Evolutionary conservation across 2,888 invertebrate genomes (phyloP).

Genomic region (Thereva unica): DNA sequence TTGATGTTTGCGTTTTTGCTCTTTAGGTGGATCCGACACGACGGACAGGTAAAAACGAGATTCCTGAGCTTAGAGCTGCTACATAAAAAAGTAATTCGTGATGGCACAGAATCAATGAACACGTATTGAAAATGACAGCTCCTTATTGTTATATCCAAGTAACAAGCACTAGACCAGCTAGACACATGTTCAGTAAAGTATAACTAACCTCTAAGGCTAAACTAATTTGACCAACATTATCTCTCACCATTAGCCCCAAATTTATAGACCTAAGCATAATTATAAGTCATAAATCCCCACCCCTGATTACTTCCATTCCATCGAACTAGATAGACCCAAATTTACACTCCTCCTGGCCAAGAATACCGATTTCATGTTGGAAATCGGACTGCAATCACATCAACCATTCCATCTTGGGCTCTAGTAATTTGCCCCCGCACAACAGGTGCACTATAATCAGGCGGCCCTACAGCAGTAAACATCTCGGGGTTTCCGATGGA

Average conservation of each 20-base stretch:
- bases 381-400: constrained; percentile 19
- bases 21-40: too few species aligned
- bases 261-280: constrained; percentile 19
- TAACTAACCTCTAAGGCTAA: too few species aligned
- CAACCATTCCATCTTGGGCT: not conserved
- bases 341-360: not conserved
- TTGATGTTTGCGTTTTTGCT: too few species aligned
- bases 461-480: constrained; percentile 4
- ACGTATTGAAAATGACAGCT: too few species aligned
- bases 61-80: too few species aligned
- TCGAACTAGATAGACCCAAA: constrained; percentile 13
- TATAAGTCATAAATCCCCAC: constrained; percentile 20
- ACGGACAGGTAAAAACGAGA: too few species aligned
- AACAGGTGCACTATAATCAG: constrained; percentile 16
- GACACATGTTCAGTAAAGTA: too few species aligned
- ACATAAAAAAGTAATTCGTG: too few species aligned
- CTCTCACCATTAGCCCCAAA: not conserved
- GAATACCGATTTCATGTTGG: not conserved
- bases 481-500: not conserved
- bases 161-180: too few species aligned
- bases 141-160: too few species aligned
- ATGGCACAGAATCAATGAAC: too few species aligned
- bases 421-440: constrained; percentile 19
- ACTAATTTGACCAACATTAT: too few species aligned
- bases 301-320: not conserved